Evolutionary conservation across 2,888 invertebrate species (phyloP).

Genomic region (Tortricodes alternella): DNA sequence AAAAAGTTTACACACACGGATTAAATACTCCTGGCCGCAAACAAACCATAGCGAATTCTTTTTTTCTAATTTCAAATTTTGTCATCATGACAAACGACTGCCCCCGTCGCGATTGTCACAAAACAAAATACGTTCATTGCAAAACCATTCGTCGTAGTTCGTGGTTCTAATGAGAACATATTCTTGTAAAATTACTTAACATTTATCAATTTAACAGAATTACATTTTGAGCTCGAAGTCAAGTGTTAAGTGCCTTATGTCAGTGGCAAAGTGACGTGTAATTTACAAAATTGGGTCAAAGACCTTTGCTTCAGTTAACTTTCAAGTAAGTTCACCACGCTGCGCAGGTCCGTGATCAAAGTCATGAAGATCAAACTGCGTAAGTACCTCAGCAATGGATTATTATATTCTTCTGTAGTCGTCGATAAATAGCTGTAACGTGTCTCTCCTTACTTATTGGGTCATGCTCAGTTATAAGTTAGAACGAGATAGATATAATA

Average conservation of each 20-base stretch:
- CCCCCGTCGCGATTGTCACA: slow-evolving; percentile 12
- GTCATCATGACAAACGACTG: slow-evolving; percentile 19
- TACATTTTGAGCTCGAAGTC: slow-evolving; percentile 3
- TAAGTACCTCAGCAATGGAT: slow-evolving; percentile 51
- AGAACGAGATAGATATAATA: no score
- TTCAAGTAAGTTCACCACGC: slow-evolving; percentile 67
- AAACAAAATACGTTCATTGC: slow-evolving; percentile 29
- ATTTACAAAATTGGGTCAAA: slow-evolving; percentile 23
- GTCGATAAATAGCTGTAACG: not conserved
- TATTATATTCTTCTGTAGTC: not conserved
- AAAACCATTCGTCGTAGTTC: not conserved
- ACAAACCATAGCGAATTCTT: slow-evolving; percentile 20
- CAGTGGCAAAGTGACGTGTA: slow-evolving; percentile 30
- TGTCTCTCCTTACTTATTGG: no score
- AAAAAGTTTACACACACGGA: slow-evolving; percentile 4
- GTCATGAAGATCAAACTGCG: slow-evolving; percentile 81
- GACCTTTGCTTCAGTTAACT: slow-evolving; percentile 32
- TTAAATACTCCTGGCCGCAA: not conserved
- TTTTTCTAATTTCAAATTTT: slow-evolving; percentile 31
- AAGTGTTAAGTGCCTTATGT: slow-evolving; percentile 29
- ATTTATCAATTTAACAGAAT: slow-evolving; percentile 6
- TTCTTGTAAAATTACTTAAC: not conserved
- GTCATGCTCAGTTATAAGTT: no score
- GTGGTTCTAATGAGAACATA: not conserved
- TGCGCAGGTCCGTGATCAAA: slow-evolving; percentile 78